Evolutionary conservation across 2,888 invertebrate genomes (phyloP), one percentile per base, ranked within the genome.

Genomic region (Drosophila ezoana): DNA sequence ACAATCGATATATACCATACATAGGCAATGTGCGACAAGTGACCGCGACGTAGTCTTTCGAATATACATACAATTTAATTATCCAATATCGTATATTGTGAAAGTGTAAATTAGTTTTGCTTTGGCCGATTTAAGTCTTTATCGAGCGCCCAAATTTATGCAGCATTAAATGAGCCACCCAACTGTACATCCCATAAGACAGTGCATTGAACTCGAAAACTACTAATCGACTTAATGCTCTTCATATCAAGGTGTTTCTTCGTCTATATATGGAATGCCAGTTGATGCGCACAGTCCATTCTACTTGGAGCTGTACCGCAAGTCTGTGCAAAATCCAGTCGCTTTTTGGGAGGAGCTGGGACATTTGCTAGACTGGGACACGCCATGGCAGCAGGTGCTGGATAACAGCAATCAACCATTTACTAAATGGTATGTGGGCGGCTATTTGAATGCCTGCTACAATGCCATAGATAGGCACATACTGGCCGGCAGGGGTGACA

Each of bases 391-490:
- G 41, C 94, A 94, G 89, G 97, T 98, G 0, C 89, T 98, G 73
- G 98, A 98, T 89, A 95, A 97, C 89, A 95, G 95, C 18, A 95
- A 96, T 81, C 94, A 95, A 51, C 98, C 98, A 0, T 97, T 97
- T 88, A 97, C 97, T 0, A 96, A 96, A 94, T 98, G 98, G 98
- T 98, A 93, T 92, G 88, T 90, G 32, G 98, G 97, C 0, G 98
- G 98, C 0, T 96, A 98, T 92, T 91, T 98, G 90, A 98, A 98
- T 85, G 97, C 98, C 0, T 98, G 98, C 89, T 96, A 98, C 93
- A 98, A 98, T 92, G 97, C 98, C 0, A 93, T 98, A 10, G 98
- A 98, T 92, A 94, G 98, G 0, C 98, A 98, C 92, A 96, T 98
- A 5, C 93, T 94, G 8, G 94, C 94, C 0, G 98, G 98, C 0